A percentile compares a stretch with the other conserved stretches of the same genome.
Evolutionary conservation across 2,888 invertebrate genomes (phyloP).

Genomic region (Aproaerema taeniolella): DNA sequence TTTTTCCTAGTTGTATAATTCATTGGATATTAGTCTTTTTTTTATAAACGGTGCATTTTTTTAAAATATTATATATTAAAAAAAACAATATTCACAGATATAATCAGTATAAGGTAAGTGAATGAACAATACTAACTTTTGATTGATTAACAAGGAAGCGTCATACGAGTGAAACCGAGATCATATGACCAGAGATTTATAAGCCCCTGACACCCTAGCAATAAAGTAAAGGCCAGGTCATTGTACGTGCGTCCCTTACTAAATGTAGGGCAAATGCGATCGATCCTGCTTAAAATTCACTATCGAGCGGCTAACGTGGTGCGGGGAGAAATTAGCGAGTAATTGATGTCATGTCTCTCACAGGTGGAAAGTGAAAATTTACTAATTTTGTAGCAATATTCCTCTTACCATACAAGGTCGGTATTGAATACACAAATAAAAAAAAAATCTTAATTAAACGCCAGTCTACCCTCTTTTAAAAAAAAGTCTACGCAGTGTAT

Average conservation of each 20-base stretch:
- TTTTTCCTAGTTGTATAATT: no score
- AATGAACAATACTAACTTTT: no score
- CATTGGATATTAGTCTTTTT: neutral
- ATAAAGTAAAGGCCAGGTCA: constrained; percentile 36
- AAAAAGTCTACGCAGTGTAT: no score
- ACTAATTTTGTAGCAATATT: no score
- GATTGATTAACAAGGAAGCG: neutral
- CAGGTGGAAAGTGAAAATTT: neutral
- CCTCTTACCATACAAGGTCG: no score
- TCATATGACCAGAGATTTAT: constrained; percentile 34
- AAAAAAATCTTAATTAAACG: no score
- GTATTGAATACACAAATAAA: no score
- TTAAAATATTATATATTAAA: no score
- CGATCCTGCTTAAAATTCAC: constrained; percentile 66
- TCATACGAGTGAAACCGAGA: constrained; percentile 12
- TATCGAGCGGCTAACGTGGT: constrained; percentile 40
- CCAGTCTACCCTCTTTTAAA: no score
- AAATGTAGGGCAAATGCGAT: constrained; percentile 58
- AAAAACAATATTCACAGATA: neutral
- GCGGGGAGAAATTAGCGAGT: constrained; percentile 28
- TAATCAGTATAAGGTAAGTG: no score
- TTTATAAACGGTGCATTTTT: no score
- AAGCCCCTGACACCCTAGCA: constrained; percentile 28
- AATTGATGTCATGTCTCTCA: neutral
- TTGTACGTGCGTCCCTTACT: constrained; percentile 31